Conservation (phyloP, 2,888 invertebrate genomes). For the Yponomeuta plumbellus region DNA sequence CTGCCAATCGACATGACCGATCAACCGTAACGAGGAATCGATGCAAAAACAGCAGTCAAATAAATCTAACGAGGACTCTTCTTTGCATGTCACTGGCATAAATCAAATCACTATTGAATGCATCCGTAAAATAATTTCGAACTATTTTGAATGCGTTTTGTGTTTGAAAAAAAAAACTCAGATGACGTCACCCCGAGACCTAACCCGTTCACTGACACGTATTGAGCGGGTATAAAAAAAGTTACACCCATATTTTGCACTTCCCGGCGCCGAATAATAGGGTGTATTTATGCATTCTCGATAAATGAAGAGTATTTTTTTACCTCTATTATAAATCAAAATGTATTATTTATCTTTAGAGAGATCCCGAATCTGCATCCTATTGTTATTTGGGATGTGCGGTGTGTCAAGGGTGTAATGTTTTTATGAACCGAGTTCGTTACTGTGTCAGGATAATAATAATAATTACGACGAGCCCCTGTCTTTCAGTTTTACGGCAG, state of each 20-base stretch:
- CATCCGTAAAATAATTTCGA: constrained; percentile 73
- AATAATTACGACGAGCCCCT: constrained; percentile 16
- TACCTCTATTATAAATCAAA: constrained; percentile 75
- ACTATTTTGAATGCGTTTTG: constrained; percentile 70
- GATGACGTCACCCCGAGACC: constrained; percentile 48
- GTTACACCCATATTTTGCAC: constrained; percentile 77
- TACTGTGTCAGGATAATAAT: constrained; percentile 43
- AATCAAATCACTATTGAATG: constrained; percentile 75
- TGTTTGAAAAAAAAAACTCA: constrained; percentile 47
- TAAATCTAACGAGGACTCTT: constrained; percentile 73
- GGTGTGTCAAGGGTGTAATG: constrained; percentile 76
- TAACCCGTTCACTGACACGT: constrained; percentile 73
- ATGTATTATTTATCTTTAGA: constrained; percentile 76
- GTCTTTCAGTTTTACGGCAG: background rate
- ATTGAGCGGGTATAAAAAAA: constrained; percentile 67
- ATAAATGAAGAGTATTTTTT: constrained; percentile 76
- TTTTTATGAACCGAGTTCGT: constrained; percentile 55
- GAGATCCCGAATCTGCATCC: constrained; percentile 75
- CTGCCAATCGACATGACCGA: constrained; percentile 71
- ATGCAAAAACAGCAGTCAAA: constrained; percentile 72
- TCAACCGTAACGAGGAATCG: constrained; percentile 66
- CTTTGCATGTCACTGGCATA: constrained; percentile 75
- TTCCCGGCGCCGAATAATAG: constrained; percentile 73
- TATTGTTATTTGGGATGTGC: constrained; percentile 71
- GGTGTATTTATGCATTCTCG: constrained; percentile 75